Evolutionary conservation across 2,888 invertebrate genomes (phyloP).

Genomic region (Xestia xanthographa): DNA sequence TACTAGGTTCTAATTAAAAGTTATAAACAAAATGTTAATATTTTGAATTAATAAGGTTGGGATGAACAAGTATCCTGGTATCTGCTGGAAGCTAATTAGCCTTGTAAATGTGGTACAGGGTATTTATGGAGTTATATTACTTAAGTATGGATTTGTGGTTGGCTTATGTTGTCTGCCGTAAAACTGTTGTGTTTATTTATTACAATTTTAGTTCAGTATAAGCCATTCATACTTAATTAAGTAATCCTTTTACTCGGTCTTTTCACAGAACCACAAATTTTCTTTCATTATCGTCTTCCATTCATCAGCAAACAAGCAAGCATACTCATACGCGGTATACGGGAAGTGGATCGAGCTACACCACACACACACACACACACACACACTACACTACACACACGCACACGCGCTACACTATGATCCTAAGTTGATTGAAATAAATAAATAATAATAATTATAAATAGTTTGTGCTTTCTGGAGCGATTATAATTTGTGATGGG

Average conservation of each 20-base stretch:
- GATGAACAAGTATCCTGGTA: conserved; percentile 7
- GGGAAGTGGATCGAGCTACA: too few species aligned
- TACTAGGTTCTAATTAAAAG: conserved; percentile 60
- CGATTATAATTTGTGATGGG: background rate
- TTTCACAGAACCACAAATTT: background rate
- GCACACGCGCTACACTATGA: too few species aligned
- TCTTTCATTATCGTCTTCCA: background rate
- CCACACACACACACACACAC: too few species aligned
- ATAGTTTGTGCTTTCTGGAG: too few species aligned
- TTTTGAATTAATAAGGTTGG: conserved; percentile 43
- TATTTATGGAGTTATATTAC: conserved; percentile 4
- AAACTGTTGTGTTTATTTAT: background rate
- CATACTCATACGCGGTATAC: too few species aligned
- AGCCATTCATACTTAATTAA: background rate
- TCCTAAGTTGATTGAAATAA: too few species aligned
- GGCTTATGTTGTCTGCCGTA: background rate
- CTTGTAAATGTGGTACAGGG: conserved; percentile 17
- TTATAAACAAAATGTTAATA: conserved; percentile 56
- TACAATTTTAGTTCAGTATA: background rate
- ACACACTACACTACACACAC: too few species aligned
- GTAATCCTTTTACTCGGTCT: background rate
- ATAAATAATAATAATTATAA: too few species aligned
- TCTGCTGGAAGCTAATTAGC: conserved; percentile 38
- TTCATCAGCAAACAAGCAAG: background rate
- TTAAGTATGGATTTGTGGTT: background rate